Evolutionary conservation across 2,888 invertebrate species (phyloP), one percentile per base, ranked within the genome.

Genomic region (Euproctis similis): DNA sequence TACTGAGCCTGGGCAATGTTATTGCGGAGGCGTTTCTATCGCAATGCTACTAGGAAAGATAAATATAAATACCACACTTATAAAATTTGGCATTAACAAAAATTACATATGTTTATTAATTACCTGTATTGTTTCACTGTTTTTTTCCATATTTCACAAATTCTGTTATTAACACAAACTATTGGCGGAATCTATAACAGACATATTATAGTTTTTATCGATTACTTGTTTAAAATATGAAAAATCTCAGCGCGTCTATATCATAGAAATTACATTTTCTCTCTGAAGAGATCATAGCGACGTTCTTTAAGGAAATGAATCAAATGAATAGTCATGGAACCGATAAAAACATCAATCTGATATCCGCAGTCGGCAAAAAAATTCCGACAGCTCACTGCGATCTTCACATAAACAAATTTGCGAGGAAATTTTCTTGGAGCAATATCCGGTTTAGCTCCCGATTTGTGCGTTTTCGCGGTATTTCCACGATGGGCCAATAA

Each of bases 331-430:
- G 46, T 40, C 45, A 59, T 39, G 42, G 36, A 58, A 41, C 46
- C 46, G 57, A 59, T 53, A 59, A 62, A 53, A 60, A 57, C 54
- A 54, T 56, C 59, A 65, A 74, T 74, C 56, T 49, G 65, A 78
- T 78, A 72, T 77, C 77, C 80, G 69, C 49, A 52, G 50, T 59
- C 60, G 57, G 57, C 41, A 62, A 61, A 71, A 55, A 66, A 59
- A 34, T 39, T 34, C 42, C 64, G 59, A 62, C 70, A 63, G 51
- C 56, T 62, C 65, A 51, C 59, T 58, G 57, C n/a, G n/a, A n/a
- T n/a, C n/a, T 46, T 71, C 65, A 59, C 65, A 68, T 73, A 80
- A 80, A 80, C 77, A 80, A 82, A 71, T 77, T 67, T 80, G 66
- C 71, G 69, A 69, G 73, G 78, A 71, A 75, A 78, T 72, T 76